Evolutionary conservation across 2,113 vertebrate genomes (phyloP), one percentile per base, ranked within the genome.

Genomic region (Bubo scandiacus): DNA sequence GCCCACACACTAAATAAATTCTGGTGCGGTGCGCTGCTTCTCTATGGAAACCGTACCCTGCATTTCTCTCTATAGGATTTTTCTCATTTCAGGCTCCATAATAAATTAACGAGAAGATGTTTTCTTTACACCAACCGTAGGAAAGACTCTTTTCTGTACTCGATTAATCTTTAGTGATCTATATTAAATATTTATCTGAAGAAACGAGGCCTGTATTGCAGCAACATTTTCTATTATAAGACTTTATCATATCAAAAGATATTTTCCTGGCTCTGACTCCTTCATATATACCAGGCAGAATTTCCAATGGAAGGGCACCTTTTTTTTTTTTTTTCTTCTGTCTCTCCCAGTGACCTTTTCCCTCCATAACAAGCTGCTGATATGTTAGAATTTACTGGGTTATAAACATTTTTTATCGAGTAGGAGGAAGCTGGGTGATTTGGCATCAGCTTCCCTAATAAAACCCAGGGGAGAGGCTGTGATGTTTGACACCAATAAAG

Each of bases 171-270:
- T 97, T 97, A 97, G 96, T 97, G 97, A 98, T 98, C 98, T 98
- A 98, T 98, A 98, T 98, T 98, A 98, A 98, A 98, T 98, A 98
- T 98, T 98, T 98, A 98, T 98, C 98, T 96, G 95, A 96, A 97
- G 95, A 97, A 98, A 98, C 88, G 88, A 98, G 96, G 96, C 94
- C 87, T 93, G 97, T 97, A 97, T 97, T 98, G 97, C 97, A 88
- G 95, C 96, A 97, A 97, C 97, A 97, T 97, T 98, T 98, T 98
- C 98, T 98, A 98, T 98, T 97, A 98, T 91, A 96, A 97, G 97
- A 93, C 96, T 98, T 98, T 98, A 98, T 98, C 98, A 96, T 96
- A 97, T 97, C 96, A 91, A 97, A 96, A 97, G 93, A 98, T 96
- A 97, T 97, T 97, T 96, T 96, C 96, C 96, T 95, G 92, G 94